Evolutionary conservation across 2,888 invertebrate genomes (phyloP), one percentile per base, ranked within the genome.

Genomic region (Chironomus riparius): DNA sequence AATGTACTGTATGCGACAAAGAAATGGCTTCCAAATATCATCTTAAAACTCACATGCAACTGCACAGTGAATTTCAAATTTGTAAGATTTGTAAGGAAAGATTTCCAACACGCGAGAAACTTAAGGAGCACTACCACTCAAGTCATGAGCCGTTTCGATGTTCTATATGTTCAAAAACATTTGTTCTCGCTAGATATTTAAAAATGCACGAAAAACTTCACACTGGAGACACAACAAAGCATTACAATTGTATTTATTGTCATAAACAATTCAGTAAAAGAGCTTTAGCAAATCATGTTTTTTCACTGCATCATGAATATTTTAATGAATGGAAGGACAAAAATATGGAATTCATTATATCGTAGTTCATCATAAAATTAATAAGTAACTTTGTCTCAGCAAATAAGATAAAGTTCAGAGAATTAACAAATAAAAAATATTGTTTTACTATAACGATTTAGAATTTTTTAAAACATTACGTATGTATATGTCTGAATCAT

Each of bases 171-270:
- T 21, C 62, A 10, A 74, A 74, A 47, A n/a, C 13, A 12, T 74
- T 74, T 22, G 13, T 68, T 22, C 24, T 74, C 2, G 22, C 65
- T 6, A 4, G 74, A 22, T 74, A 74, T 48, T 24, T 74, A 3
- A 74, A 74, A 48, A 74, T 74, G 74, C 74, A 74, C 21, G 65
- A 65, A 48, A 74, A 74, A 22, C 18, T 74, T 10, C 74, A 74
- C 21, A 68, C 15, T n/a, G 47, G 47, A 5, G 18, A 24, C 1
- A 21, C 47, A 4, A 21, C 47, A 47, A 21, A 68, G 4, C 13
- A 21, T 22, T 62, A n/a, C 62, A 68, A 47, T n/a, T 74, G 65
- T 12, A 47, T 47, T 5, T 74, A 21, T 21, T 74, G 74, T 13
- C 10, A 21, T 2, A 62, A 18, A 3, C 18, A 68, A 22, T 74